A percentile compares a stretch with the other conserved stretches of the same genome.
These are phyloP conservation scores for Sinonovacula constricta DNA, from an alignment of 1,140 invertebrate species.

Conservation along the genomic window DNA sequence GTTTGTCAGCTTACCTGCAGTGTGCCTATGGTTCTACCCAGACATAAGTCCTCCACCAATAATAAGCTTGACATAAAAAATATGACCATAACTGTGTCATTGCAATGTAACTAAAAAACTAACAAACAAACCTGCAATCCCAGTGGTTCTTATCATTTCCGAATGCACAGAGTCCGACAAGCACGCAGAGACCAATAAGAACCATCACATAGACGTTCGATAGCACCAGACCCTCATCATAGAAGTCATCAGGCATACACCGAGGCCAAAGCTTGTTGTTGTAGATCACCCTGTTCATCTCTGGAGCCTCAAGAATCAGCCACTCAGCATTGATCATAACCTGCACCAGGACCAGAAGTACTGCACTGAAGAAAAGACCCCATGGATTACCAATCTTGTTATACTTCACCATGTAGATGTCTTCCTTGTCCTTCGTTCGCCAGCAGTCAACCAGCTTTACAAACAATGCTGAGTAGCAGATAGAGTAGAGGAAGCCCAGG, in stretches of 20 bases:
- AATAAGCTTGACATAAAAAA: too few species aligned
- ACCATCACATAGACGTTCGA: constrained; percentile 80
- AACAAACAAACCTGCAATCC: constrained; percentile 71
- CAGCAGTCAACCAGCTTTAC: constrained; percentile 80
- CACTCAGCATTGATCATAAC: constrained; percentile 79
- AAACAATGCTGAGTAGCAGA: constrained; percentile 79
- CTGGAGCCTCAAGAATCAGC: constrained; percentile 77
- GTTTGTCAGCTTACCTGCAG: too few species aligned
- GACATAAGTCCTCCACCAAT: too few species aligned
- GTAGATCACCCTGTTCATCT: constrained; percentile 63
- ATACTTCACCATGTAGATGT: constrained; percentile 72
- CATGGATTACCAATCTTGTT: constrained; percentile 75
- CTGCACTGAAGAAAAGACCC: constrained; percentile 77
- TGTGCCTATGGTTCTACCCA: too few species aligned
- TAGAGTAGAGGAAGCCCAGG: constrained; percentile 78
- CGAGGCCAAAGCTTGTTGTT: constrained; percentile 70
- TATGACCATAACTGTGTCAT: too few species aligned
- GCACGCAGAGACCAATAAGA: constrained; percentile 76
- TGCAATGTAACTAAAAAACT: too few species aligned
- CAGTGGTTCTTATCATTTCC: constrained; percentile 64
- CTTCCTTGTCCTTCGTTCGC: constrained; percentile 73
- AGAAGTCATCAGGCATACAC: constrained; percentile 72
- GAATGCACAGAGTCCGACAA: constrained; percentile 77
- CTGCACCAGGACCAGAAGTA: constrained; percentile 78
- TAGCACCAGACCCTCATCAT: constrained; percentile 79